Conservation (phyloP, 2,113 vertebrate species). For the Phrynosoma blainvillii region DNA sequence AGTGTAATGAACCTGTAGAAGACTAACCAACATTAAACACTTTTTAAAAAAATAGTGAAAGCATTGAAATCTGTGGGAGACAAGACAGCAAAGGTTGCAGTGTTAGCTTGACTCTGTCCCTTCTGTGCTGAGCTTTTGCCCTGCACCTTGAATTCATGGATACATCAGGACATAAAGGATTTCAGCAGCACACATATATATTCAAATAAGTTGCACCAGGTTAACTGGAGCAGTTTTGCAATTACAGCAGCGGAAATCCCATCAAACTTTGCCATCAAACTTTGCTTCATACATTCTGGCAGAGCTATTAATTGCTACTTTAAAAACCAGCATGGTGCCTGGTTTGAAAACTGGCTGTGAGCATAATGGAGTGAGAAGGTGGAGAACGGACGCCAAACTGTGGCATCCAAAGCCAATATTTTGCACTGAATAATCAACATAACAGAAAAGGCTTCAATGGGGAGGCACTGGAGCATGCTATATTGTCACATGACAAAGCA, state of each 20-base stretch:
- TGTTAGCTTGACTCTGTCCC: conserved; percentile 30
- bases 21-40: conserved; percentile 45
- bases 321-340: conserved; percentile 35
- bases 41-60: conserved; percentile 29
- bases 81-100: neutral
- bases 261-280: conserved; percentile 36
- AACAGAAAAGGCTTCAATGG: conserved; percentile 24
- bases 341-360: conserved; percentile 40
- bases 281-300: conserved; percentile 48
- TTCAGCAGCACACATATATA: neutral
- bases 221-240: conserved; percentile 30
- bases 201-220: conserved; percentile 27
- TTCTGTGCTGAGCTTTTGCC: conserved; percentile 28
- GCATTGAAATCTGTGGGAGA: conserved; percentile 37
- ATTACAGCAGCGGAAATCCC: conserved; percentile 31
- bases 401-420: conserved; percentile 19
- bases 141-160: neutral
- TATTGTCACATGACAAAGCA: conserved; percentile 45
- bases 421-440: conserved; percentile 41
- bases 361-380: conserved; percentile 34
- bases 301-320: conserved; percentile 47
- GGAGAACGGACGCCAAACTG: conserved; percentile 17
- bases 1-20: conserved; percentile 58
- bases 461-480: conserved; percentile 26
- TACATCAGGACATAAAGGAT: neutral